Evolutionary conservation across 1,140 invertebrate species (phyloP).

Genomic region (Cotesia glomerata): DNA sequence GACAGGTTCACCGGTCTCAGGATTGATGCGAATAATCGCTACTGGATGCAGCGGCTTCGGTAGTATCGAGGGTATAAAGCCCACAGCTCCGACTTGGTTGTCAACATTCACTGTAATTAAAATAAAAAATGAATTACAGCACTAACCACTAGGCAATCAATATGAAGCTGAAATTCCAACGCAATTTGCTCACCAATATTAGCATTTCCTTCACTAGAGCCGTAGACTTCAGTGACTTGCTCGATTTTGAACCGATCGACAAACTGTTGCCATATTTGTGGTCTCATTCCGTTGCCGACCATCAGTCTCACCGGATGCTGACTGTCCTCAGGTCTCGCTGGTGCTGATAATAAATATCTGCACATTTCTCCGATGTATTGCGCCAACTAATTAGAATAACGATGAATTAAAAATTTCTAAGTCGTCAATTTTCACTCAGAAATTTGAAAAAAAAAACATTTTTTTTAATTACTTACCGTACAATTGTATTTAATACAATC

Average conservation of each 20-base stretch:
- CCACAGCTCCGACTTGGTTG: constrained; percentile 74
- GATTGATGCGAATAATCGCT: constrained; percentile 69
- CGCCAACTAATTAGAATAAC: constrained; percentile 63
- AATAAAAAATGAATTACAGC: background rate
- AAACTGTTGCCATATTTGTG: constrained; percentile 60
- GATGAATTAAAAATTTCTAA: constrained; percentile 10
- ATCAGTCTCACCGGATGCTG: constrained; percentile 58
- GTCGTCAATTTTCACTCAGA: background rate
- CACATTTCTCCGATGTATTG: constrained; percentile 86
- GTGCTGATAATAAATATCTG: constrained; percentile 74
- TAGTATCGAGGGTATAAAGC: constrained; percentile 71
- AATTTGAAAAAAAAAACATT: constrained; percentile 1
- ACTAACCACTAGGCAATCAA: background rate
- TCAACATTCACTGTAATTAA: constrained; percentile 71
- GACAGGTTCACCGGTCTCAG: constrained; percentile 66
- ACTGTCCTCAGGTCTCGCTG: constrained; percentile 60
- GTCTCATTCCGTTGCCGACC: constrained; percentile 62
- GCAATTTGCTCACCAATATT: constrained; percentile 64
- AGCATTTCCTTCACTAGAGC: constrained; percentile 80
- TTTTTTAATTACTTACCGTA: constrained; percentile 64
- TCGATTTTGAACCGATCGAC: constrained; percentile 70
- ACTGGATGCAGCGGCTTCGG: constrained; percentile 65
- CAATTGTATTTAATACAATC: constrained; percentile 77
- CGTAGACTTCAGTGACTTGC: constrained; percentile 75
- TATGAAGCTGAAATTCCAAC: no score